These are phyloP conservation scores for Lucifuga dentata DNA, from an alignment of 2,113 vertebrate genomes.

Conservation along the genomic window DNA sequence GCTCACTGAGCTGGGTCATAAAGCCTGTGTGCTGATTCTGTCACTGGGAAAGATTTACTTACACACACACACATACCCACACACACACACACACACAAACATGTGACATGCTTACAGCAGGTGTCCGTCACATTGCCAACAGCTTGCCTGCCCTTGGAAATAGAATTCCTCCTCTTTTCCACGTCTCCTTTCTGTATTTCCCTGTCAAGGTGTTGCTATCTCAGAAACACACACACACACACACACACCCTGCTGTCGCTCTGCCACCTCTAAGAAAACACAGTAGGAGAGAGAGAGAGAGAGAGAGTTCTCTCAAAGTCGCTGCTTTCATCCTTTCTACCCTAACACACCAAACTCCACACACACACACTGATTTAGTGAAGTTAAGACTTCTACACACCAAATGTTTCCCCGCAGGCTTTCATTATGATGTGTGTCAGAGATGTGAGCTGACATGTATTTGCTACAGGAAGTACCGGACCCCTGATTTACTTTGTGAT, in stretches of 20 bases:
- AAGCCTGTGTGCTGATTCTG: conserved; percentile 79
- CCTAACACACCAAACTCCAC: conserved; percentile 28
- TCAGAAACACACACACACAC: conserved; percentile 5
- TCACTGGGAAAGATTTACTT: conserved; percentile 74
- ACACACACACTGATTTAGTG: conserved; percentile 27
- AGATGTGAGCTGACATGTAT: conserved; percentile 26
- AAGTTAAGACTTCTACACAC: neutral
- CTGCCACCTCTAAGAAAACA: conserved; percentile 30
- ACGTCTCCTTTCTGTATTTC: conserved; percentile 42
- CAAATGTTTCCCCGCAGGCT: conserved; percentile 14
- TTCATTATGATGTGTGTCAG: conserved; percentile 15
- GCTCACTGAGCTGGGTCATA: conserved; percentile 70
- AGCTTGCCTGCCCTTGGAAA: conserved; percentile 64
- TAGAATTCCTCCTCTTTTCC: conserved; percentile 14
- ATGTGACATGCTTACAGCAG: conserved; percentile 55
- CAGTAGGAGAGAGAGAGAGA: conserved; percentile 40
- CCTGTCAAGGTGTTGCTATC: conserved; percentile 30
- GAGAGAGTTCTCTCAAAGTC: conserved; percentile 62
- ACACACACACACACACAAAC: conserved; percentile 22
- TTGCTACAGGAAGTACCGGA: too few species aligned
- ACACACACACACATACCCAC: conserved; percentile 21
- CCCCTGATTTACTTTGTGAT: too few species aligned
- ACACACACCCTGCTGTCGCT: conserved; percentile 7
- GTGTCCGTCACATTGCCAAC: conserved; percentile 63
- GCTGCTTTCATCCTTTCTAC: conserved; percentile 27